phyloP scores from a whole-genome alignment of 2,797 vertebrate species.

The Lutjanus campechanus region DNA sequence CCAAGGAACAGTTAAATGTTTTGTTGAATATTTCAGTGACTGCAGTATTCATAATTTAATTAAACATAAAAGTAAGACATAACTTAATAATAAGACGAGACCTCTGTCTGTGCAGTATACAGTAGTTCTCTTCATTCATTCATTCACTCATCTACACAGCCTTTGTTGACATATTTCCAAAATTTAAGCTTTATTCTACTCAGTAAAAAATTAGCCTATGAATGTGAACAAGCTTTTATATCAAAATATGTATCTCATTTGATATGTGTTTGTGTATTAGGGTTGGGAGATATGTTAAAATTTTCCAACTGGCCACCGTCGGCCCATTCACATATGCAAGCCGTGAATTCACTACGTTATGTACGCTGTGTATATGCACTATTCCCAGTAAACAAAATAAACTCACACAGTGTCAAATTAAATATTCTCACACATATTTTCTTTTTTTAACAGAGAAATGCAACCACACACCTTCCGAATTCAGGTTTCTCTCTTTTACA shows the following conservation, averaged over 20 bases:
- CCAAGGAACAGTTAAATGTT: slow-evolving; percentile 5
- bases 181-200: not conserved
- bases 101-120: not conserved
- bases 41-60: slow-evolving; percentile 28
- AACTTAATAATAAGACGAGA: not conserved
- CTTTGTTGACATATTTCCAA: not conserved
- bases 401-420: too few relatives aligned
- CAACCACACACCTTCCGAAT: too few relatives aligned
- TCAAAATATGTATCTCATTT: not conserved
- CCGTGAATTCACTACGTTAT: too few relatives aligned
- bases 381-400: too few relatives aligned
- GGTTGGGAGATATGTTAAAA: too few relatives aligned
- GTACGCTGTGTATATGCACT: too few relatives aligned
- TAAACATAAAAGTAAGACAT: slow-evolving; percentile 9
- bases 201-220: not conserved
- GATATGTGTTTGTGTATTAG: not conserved
- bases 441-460: too few relatives aligned
- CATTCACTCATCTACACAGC: not conserved
- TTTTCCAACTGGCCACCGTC: too few relatives aligned
- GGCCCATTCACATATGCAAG: too few relatives aligned
- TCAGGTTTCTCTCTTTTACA: too few relatives aligned
- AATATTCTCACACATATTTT: too few relatives aligned
- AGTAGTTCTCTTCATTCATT: not conserved
- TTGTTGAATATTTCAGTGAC: slow-evolving; percentile 30
- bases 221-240: slow-evolving; percentile 1